These are phyloP conservation scores for Diachasmimorpha longicaudata DNA, from an alignment of 1,140 invertebrate genomes.

Conservation along the genomic window DNA sequence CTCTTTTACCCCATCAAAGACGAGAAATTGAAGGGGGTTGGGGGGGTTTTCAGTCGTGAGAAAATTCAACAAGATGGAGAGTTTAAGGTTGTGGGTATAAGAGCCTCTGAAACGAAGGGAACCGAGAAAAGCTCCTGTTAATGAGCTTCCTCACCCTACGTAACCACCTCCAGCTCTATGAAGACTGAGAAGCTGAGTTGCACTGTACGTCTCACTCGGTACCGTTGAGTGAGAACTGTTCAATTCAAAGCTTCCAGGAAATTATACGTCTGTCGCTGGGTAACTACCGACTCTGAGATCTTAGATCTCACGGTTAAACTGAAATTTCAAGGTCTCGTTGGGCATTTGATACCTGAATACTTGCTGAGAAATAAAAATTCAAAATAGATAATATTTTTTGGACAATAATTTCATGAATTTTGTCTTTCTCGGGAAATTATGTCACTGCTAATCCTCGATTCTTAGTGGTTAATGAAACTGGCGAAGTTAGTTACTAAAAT, in stretches of 20 bases:
- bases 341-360: neutral
- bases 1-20: neutral
- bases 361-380: neutral
- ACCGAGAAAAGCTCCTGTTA: slow-evolving; percentile 57
- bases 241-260: slow-evolving; percentile 57
- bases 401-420: neutral
- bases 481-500: no score
- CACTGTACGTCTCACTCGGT: slow-evolving; percentile 46
- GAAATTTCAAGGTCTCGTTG: slow-evolving; percentile 32
- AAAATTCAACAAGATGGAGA: neutral
- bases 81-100: slow-evolving; percentile 36
- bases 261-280: slow-evolving; percentile 57
- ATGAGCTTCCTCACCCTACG: slow-evolving; percentile 61
- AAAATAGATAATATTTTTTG: no score
- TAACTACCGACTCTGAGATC: slow-evolving; percentile 8
- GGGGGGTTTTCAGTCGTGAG: slow-evolving; percentile 2
- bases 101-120: neutral
- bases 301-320: neutral
- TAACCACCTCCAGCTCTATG: slow-evolving; percentile 11
- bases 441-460: no score
- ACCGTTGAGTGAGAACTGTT: slow-evolving; percentile 43
- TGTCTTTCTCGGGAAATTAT: no score
- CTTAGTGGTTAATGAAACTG: no score
- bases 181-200: slow-evolving; percentile 54
- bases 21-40: slow-evolving; percentile 7